Percentiles rank a stretch among this genome's conserved stretches.
Evolutionary conservation across 2,113 vertebrate species (phyloP).

Genomic region (Scalopus aquaticus): DNA sequence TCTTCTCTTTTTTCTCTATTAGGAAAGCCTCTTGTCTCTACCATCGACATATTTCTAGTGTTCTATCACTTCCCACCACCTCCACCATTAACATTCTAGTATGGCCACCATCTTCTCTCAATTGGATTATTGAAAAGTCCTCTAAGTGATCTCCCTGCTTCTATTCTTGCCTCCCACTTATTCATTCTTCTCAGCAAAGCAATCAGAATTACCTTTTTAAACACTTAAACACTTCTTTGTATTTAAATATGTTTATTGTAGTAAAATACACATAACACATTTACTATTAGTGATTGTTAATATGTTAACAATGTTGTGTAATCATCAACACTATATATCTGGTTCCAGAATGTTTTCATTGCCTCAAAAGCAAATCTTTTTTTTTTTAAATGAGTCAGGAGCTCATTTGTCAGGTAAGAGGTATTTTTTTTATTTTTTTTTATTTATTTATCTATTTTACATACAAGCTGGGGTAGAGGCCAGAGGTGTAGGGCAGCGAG

Average conservation of each 20-base stretch:
- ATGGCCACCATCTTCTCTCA: not conserved
- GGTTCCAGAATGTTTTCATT: not conserved
- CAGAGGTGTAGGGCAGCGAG: no score
- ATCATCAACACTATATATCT: not conserved
- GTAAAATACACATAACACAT: not conserved
- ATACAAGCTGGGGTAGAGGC: no score
- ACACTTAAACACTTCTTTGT: slow-evolving; percentile 25
- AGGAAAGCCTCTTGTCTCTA: not conserved
- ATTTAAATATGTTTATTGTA: not conserved
- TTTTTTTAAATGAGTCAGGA: no score
- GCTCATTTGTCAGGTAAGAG: no score
- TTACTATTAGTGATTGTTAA: not conserved
- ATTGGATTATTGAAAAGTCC: not conserved
- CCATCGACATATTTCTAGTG: not conserved
- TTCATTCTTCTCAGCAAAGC: not conserved
- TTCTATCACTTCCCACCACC: not conserved
- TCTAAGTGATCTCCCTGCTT: not conserved
- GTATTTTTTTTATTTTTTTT: no score
- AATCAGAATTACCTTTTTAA: slow-evolving; percentile 14
- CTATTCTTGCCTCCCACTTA: not conserved
- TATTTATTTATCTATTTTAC: no score
- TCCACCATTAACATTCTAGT: not conserved
- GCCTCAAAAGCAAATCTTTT: no score
- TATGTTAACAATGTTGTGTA: not conserved
- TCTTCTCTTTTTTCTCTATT: not conserved